Conservation (phyloP, 2,888 invertebrate species). For the Geotrupes spiniger region DNA sequence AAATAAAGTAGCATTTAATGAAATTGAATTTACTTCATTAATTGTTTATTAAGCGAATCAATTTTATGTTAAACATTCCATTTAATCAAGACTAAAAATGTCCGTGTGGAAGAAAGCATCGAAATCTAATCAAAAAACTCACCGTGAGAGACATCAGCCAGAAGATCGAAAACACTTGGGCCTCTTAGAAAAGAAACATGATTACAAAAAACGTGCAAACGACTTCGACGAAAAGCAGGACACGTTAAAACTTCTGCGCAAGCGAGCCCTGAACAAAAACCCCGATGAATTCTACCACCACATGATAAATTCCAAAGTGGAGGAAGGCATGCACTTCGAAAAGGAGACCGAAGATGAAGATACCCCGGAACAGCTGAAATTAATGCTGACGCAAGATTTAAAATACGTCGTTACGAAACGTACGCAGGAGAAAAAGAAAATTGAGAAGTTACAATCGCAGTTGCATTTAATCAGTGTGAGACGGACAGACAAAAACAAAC, state of each 20-base stretch:
- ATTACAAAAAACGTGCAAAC: slow-evolving; percentile 74
- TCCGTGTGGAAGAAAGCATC: slow-evolving; percentile 88
- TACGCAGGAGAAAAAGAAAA: slow-evolving; percentile 77
- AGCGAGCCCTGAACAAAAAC: slow-evolving; percentile 86
- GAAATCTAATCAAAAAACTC: slow-evolving; percentile 80
- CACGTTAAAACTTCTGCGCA: slow-evolving; percentile 76
- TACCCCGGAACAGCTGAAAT: slow-evolving; percentile 76
- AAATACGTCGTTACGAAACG: slow-evolving; percentile 76
- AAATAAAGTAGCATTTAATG: too few species aligned
- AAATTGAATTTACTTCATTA: too few species aligned
- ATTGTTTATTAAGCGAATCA: too few species aligned
- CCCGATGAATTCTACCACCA: slow-evolving; percentile 99
- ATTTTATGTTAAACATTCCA: not conserved
- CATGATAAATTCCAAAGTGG: slow-evolving; percentile 85
- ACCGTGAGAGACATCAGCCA: slow-evolving; percentile 83
- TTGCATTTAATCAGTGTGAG: slow-evolving; percentile 80
- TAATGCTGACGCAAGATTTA: slow-evolving; percentile 90
- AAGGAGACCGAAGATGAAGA: slow-evolving; percentile 69
- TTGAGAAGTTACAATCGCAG: slow-evolving; percentile 70
- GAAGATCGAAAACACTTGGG: slow-evolving; percentile 74
- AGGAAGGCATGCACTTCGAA: slow-evolving; percentile 63
- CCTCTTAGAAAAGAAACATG: slow-evolving; percentile 84
- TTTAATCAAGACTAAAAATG: slow-evolving; percentile 55
- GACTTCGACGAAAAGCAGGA: slow-evolving; percentile 81
- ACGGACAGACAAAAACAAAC: slow-evolving; percentile 67